Evolutionary conservation across 2,888 invertebrate species (phyloP).

Genomic region (Acheta domesticus): DNA sequence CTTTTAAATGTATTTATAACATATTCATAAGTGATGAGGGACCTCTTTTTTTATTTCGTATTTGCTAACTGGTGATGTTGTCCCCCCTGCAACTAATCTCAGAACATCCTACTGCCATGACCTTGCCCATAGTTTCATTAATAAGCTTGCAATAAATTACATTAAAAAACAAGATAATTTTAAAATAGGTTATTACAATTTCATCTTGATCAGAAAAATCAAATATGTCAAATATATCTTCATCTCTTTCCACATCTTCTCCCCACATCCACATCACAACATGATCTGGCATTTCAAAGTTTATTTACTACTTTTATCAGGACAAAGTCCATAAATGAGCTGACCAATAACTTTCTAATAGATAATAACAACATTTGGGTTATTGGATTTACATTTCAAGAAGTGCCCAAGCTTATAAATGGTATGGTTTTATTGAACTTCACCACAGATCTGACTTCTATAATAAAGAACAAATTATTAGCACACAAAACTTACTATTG

Average conservation of each 20-base stretch:
- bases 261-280: neutral
- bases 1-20: too few relatives aligned
- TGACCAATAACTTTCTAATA: neutral
- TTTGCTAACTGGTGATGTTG: neutral
- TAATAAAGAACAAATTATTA: too few relatives aligned
- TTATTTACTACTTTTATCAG: conserved; percentile 10
- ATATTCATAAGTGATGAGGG: too few relatives aligned
- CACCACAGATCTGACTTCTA: too few relatives aligned
- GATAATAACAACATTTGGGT: neutral
- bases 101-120: neutral
- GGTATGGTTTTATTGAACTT: too few relatives aligned
- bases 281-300: neutral
- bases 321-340: neutral
- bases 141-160: too few relatives aligned
- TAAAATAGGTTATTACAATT: neutral
- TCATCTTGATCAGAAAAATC: neutral
- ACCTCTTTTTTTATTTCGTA: too few relatives aligned
- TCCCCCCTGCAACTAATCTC: neutral
- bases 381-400: neutral
- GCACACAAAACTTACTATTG: too few relatives aligned
- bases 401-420: too few relatives aligned
- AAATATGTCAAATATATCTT: neutral
- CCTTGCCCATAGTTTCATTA: too few relatives aligned
- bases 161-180: too few relatives aligned
- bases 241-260: neutral